Evolutionary conservation across 2,888 invertebrate species (phyloP), one percentile per base, ranked within the genome.

Genomic region (Sminthurinus aureus): DNA sequence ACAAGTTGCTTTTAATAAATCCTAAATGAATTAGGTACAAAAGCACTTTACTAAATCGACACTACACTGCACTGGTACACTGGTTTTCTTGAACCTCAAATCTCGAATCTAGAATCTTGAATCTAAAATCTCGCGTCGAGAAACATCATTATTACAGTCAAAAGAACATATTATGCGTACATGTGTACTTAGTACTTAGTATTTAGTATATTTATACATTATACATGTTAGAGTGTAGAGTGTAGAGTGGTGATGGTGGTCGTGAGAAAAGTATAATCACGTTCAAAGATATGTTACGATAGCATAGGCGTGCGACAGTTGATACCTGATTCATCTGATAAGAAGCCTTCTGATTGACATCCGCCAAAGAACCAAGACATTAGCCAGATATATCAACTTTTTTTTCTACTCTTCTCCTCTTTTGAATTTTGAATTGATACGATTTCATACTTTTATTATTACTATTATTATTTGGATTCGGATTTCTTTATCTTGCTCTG

Each of bases 261-360:
- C 82, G 82, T 82, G 82, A 82, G 82, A 82, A 82, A 82, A 75
- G 82, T 82, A 82, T 82, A 82, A 82, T 82, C 82, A 82, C 82
- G 82, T 82, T 82, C 67, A 74, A n/a, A 82, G 82, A 82, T 82
- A 24, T 24, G 82, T 75, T 77, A 82, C 24, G 82, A 82, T 77
- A 82, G 82, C 69, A 69, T 67, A 76, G 82, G 75, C 88, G 88
- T 88, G 88, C 86, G 88, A 88, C 88, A 88, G 87, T 87, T 86
- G 88, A 87, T 87, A 86, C 82, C 83, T 86, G 79, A 79, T 86
- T 86, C 81, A 87, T 87, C 86, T 83, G 87, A 87, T 87, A 86
- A 86, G 77, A 81, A 81, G 51, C 74, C 51, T 82, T 24, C 81
- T 88, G 88, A 88, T 88, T 88, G 88, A 86, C 88, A 88, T 86